These are phyloP conservation scores for Rhizoglyphus robini DNA, from an alignment of 1,140 invertebrate genomes.

Conservation along the genomic window DNA sequence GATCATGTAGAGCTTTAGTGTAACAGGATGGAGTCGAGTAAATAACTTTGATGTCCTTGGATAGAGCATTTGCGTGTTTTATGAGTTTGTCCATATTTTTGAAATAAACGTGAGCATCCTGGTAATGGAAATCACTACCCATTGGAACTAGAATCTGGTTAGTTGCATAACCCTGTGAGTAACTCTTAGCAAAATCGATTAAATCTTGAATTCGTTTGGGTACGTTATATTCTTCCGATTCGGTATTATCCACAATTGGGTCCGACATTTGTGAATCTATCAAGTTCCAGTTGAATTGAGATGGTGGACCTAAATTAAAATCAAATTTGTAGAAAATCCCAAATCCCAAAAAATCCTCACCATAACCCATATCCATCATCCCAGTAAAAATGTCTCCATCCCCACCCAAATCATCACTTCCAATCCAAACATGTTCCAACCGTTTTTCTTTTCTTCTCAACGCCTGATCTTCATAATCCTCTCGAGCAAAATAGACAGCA, in stretches of 20 bases:
- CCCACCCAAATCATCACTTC: conserved; percentile 18
- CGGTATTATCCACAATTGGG: conserved; percentile 18
- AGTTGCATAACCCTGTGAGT: background rate
- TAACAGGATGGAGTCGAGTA: conserved; percentile 66
- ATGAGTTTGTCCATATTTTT: conserved; percentile 72
- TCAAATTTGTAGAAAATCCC: no score
- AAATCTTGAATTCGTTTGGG: background rate
- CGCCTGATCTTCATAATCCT: conserved; percentile 33
- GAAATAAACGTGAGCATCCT: conserved; percentile 58
- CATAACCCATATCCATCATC: conserved; percentile 14
- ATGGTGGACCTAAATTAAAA: no score
- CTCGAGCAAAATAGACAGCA: conserved; percentile 18
- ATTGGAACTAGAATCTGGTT: conserved; percentile 22
- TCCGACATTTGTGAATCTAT: background rate
- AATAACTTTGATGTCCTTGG: conserved; percentile 47
- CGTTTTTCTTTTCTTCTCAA: background rate
- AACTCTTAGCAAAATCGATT: background rate
- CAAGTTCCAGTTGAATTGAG: background rate
- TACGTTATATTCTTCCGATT: conserved; percentile 20
- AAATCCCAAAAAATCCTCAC: no score
- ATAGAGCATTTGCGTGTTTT: conserved; percentile 40
- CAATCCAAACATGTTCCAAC: conserved; percentile 23
- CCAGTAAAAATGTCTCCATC: conserved; percentile 16
- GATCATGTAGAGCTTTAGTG: conserved; percentile 44
- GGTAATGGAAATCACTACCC: conserved; percentile 23